These are phyloP conservation scores for Oxyscelio sp. DNA, from an alignment of 2,888 invertebrate genomes.

Conservation along the genomic window DNA sequence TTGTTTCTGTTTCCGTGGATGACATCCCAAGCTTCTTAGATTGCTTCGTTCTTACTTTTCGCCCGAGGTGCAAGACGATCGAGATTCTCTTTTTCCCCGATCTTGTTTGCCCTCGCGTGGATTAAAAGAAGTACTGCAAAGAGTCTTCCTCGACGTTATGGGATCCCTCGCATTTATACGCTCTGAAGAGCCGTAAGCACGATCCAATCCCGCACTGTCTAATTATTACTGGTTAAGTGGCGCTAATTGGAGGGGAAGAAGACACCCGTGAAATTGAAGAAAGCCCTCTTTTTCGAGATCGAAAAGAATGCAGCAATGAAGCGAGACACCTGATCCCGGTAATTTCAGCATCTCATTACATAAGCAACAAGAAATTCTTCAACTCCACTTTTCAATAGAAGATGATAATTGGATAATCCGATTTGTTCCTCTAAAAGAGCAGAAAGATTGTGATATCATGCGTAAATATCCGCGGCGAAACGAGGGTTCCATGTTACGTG, in stretches of 20 bases:
- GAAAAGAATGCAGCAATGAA: slow-evolving; percentile 44
- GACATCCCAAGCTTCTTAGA: too few relatives aligned
- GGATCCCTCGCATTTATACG: slow-evolving; percentile 79
- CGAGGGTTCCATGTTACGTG: not conserved
- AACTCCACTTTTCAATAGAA: slow-evolving; percentile 3
- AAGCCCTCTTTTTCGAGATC: slow-evolving; percentile 78
- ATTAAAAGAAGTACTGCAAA: slow-evolving; percentile 66
- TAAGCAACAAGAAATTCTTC: slow-evolving; percentile 3
- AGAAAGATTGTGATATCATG: not conserved
- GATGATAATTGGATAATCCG: slow-evolving; percentile 18
- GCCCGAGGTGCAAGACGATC: too few relatives aligned
- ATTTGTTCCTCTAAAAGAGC: slow-evolving; percentile 8
- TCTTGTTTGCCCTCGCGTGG: slow-evolving; percentile 72
- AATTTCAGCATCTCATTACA: slow-evolving; percentile 40
- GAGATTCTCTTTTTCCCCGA: slow-evolving; percentile 33
- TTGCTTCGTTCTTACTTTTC: too few relatives aligned
- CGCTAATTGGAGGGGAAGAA: slow-evolving; percentile 85
- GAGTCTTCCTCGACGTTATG: slow-evolving; percentile 58
- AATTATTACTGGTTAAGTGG: slow-evolving; percentile 87
- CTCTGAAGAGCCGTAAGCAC: slow-evolving; percentile 81
- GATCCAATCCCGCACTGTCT: slow-evolving; percentile 84
- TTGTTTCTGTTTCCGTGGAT: too few relatives aligned
- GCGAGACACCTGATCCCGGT: slow-evolving; percentile 65
- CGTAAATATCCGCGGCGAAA: not conserved
- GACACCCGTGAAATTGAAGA: slow-evolving; percentile 86